Evolutionary conservation across 2,113 vertebrate genomes (phyloP).

Genomic region (Leucoraja erinaceus): DNA sequence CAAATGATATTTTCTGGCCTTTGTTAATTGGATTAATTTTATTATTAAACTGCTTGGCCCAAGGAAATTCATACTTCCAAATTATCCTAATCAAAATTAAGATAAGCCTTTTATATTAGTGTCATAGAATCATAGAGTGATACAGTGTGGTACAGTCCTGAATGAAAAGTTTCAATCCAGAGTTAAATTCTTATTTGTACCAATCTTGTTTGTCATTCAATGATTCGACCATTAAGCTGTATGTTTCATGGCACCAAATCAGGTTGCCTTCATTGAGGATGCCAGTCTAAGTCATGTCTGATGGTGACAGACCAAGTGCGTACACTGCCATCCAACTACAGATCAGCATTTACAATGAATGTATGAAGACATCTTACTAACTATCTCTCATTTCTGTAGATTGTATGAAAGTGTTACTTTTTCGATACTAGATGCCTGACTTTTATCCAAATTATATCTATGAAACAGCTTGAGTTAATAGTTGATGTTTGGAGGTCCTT

Average conservation of each 20-base stretch:
- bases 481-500: background rate
- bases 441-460: background rate
- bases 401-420: background rate
- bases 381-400: background rate
- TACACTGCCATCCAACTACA: background rate
- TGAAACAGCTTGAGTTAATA: background rate
- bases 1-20: background rate
- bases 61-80: background rate
- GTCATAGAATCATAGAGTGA: too few relatives aligned
- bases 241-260: background rate
- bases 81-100: background rate
- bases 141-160: too few relatives aligned
- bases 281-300: background rate
- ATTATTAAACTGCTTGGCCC: background rate
- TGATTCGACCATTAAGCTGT: background rate
- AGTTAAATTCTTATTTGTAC: background rate
- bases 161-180: background rate
- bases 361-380: background rate
- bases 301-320: background rate
- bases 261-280: background rate
- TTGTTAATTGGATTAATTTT: background rate
- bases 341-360: background rate
- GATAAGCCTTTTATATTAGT: background rate
- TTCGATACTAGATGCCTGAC: background rate
- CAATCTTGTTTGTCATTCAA: background rate